These are phyloP conservation scores for Conus canariensis DNA, from an alignment of 2,888 invertebrate genomes.

Conservation along the genomic window DNA sequence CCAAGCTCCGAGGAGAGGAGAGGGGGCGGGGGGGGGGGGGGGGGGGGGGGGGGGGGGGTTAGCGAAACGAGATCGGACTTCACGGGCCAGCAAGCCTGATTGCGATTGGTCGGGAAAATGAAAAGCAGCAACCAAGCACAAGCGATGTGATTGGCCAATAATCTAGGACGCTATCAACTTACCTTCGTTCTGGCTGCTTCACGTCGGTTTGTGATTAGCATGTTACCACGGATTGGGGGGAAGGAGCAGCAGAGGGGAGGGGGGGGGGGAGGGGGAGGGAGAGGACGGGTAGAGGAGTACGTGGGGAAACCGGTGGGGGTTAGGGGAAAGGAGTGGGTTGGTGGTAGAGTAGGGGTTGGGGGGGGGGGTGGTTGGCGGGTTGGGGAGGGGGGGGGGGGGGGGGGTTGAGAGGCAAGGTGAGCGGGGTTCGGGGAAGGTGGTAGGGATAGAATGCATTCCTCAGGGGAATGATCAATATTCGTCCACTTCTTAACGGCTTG, in stretches of 20 bases:
- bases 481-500: too few species aligned
- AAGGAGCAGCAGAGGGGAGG: neutral
- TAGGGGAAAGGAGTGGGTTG: neutral
- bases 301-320: neutral
- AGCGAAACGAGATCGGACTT: conserved; percentile 1
- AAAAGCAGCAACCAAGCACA: conserved; percentile 15
- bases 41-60: neutral
- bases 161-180: conserved; percentile 16
- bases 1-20: neutral
- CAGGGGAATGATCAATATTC: too few species aligned
- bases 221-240: neutral
- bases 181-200: neutral
- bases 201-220: neutral
- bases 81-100: neutral
- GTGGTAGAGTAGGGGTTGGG: neutral
- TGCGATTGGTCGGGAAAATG: conserved; percentile 21
- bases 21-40: too few species aligned
- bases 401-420: too few species aligned
- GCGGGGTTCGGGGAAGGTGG: too few species aligned
- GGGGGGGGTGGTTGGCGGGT: too few species aligned
- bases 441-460: too few species aligned
- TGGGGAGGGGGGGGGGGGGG: too few species aligned
- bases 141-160: conserved; percentile 26
- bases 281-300: neutral
- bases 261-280: neutral